Base-by-base conservation (phyloP, 2,113 vertebrate species). In the Pipa parva region DNA sequence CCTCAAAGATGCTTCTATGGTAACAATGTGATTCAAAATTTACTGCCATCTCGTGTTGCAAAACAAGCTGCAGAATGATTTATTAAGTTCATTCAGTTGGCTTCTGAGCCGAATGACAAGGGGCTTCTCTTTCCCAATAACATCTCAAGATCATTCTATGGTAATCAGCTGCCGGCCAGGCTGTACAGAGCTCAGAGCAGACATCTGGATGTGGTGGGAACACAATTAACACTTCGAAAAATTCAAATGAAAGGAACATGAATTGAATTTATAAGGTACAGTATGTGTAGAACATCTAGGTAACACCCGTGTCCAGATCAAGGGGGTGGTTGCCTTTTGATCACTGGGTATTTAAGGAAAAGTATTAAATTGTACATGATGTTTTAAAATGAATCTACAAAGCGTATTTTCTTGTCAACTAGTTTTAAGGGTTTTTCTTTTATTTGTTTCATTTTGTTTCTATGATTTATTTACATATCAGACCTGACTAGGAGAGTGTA, bases 21-120 rank as follows among this genome's bases (percentile, higher is more conserved):
- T 46, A 67, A 67, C 64, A 59, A 67, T 54, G 52, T 49, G 42
- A 59, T 36, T 55, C 63, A 33, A 12, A 24, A 55, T 45, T 64
- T 27, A 18, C 42, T 29, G 49, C 31, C 48, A 15, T 50, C 10
- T 22, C 7, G 28, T 20, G 57, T 45, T 21, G 26, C 45, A 26
- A 7, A 31, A 42, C 29, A 24, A 33, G 24, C 18, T 45, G 33
- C 52, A 55, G 50, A 52, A 55, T 64, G 33, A 64, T 56, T 56
- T 64, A 64, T 64, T 64, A 64, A 42, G 22, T 64, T 29, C 63
- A 64, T 64, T 64, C 42, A 37, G 55, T 45, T 56, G 12, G 11
- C 54, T 42, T 64, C 21, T 3, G 24, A 18, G 50, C 33, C n/a
- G 17, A 12, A n/a, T 42, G 36, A 64, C 25, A 26, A 28, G 52